Evolutionary conservation across 2,888 invertebrate species (phyloP), one percentile per base, ranked within the genome.

Genomic region (Leptopterna dolabrata): DNA sequence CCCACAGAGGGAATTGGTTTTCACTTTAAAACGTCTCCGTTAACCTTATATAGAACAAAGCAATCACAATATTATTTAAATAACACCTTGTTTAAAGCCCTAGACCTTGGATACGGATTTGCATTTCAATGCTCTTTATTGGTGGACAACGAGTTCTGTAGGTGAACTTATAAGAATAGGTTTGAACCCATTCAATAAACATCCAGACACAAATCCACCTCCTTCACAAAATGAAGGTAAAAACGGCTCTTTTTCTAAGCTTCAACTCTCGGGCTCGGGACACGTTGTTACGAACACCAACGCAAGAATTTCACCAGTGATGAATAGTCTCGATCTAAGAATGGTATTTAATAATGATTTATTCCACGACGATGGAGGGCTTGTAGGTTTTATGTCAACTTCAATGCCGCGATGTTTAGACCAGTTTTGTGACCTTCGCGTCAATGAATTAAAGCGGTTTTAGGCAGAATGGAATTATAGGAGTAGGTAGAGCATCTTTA

Each of bases 51-150:
- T 63, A 63, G 63, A 24, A 24, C 63, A 24, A 63, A 63, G 63
- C 63, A 63, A 63, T 63, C 63, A 63, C 63, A 27, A 4, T 63
- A 63, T 19, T 63, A 63, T 63, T 63, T 27, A 24, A 63, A 63
- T 63, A 63, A 63, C 63, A 63, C 24, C 63, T 24, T 63, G 63
- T 73, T n/a, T 41, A 73, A 73, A 36, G 16, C 41, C 19, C 73
- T 29, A 73, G 73, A 36, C 73, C 73, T 73, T 73, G 36, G 73
- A 29, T 16, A 6, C 36, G 29, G 73, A 73, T 73, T 73, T 73
- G 73, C 73, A 73, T 73, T 36, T 73, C 73, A 73, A 73, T 73
- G 41, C 41, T 14, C 73, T 36, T 73, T 36, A 73, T 16, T 19
- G 36, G 73, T 73, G 41, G 36, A 30, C 30, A 73, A 73, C 73